Evolutionary conservation across 1,140 invertebrate genomes (phyloP), one percentile per base, ranked within the genome.

Genomic region (Ooceraea biroi): DNA sequence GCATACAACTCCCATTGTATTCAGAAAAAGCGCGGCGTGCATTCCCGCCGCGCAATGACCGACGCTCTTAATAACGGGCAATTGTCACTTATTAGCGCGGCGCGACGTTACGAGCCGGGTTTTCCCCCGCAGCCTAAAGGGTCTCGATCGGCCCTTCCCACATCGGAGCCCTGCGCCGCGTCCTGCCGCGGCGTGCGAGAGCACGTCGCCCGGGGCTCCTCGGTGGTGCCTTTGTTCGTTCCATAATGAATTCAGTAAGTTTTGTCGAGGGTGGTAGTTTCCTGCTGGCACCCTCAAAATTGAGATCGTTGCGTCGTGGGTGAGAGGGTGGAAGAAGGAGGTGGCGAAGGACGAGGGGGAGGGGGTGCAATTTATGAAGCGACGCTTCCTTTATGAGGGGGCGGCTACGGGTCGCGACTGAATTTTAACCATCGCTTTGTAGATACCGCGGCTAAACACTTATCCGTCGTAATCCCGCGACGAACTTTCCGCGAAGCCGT

Each of bases 221-320:
- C 77, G 86, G 85, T 52, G 84, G 85, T 86, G 90, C 92, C 93
- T 93, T 93, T 94, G 92, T 93, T 94, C 92, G 89, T 82, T 82
- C 88, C 80, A 90, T 94, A 93, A 94, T 94, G 92, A 94, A 93
- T 94, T 93, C 93, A 92, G 90, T 89, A 93, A 93, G 92, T 93
- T 94, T 93, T 91, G 90, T 92, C 92, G 92, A 94, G 93, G 92
- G 93, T 93, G 89, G 93, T 93, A 94, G 93, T 94, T 94, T 93
- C 93, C 92, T 93, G 92, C 86, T 90, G 88, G 92, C 92, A 93
- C 92, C 93, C 93, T 94, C 91, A 90, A 92, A 93, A 94, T 92
- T 93, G 92, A 92, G 91, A 93, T 91, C 89, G 89, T 85, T 87
- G 76, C 80, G 83, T 71, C 73, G 80, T 57, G 68, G 71, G 71